A percentile compares a stretch with the other conserved stretches of the same genome.
phyloP scores from a whole-genome alignment of 1,140 invertebrate genomes.

The Hestina assimilis region DNA sequence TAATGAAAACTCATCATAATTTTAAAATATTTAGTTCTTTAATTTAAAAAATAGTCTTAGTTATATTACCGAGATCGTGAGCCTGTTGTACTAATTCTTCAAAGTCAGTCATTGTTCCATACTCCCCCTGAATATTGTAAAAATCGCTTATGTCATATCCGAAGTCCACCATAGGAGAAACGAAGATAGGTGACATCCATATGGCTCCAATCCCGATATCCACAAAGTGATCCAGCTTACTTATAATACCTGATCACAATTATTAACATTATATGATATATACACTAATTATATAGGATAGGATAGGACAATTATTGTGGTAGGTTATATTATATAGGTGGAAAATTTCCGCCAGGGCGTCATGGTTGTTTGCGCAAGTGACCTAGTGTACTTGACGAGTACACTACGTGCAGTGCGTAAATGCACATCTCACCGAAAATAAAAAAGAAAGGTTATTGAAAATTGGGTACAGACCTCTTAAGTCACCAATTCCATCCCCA shows the following conservation, averaged over 20 bases:
- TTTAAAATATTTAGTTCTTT: not conserved
- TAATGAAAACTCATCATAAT: too few relatives aligned
- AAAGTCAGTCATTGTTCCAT: constrained; percentile 87
- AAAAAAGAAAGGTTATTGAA: too few relatives aligned
- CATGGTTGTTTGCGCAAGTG: too few relatives aligned
- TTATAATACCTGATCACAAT: constrained; percentile 63
- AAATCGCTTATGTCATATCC: constrained; percentile 89
- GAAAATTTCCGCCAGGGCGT: too few relatives aligned
- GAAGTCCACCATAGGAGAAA: constrained; percentile 83
- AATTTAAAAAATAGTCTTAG: not conserved
- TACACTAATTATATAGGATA: too few relatives aligned
- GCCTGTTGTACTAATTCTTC: constrained; percentile 72
- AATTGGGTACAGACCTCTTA: too few relatives aligned
- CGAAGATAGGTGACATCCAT: constrained; percentile 86
- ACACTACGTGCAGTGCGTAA: too few relatives aligned
- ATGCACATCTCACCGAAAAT: too few relatives aligned
- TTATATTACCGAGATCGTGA: constrained; percentile 44
- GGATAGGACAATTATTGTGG: not conserved
- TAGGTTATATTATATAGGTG: not conserved
- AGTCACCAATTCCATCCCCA: constrained; percentile 7
- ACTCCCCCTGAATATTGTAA: constrained; percentile 82
- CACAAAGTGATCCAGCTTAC: constrained; percentile 75
- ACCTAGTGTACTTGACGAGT: too few relatives aligned
- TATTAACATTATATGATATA: too few relatives aligned
- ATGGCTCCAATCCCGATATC: constrained; percentile 79